These are phyloP conservation scores for Leiothrix lutea DNA, from an alignment of 2,113 vertebrate species.

Conservation along the genomic window DNA sequence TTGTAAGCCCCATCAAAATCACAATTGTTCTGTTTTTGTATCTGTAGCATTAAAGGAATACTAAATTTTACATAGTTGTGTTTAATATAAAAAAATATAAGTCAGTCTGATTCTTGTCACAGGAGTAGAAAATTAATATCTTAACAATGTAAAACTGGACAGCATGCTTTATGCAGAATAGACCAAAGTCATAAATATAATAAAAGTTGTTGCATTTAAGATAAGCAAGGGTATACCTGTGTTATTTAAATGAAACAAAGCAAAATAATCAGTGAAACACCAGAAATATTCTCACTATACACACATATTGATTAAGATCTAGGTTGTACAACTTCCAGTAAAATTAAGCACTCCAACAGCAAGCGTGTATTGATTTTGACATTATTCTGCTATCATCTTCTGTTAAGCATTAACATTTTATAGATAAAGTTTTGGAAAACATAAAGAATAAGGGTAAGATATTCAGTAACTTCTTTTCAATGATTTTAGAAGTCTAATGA, in stretches of 20 bases:
- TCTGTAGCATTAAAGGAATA: slow-evolving; percentile 65
- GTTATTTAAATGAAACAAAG: slow-evolving; percentile 22
- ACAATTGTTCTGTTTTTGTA: slow-evolving; percentile 74
- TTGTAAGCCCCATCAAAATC: slow-evolving; percentile 77
- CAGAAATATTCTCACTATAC: slow-evolving; percentile 46
- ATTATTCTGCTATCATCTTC: slow-evolving; percentile 67
- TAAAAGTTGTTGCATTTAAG: not conserved
- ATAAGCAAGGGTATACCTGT: not conserved
- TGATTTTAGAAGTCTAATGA: slow-evolving; percentile 84
- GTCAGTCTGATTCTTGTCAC: slow-evolving; percentile 35
- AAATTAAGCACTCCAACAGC: slow-evolving; percentile 60
- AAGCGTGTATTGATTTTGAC: slow-evolving; percentile 72
- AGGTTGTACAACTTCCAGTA: slow-evolving; percentile 69
- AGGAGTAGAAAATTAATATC: slow-evolving; percentile 33
- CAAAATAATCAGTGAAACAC: not conserved
- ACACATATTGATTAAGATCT: slow-evolving; percentile 70
- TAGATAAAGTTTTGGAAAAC: slow-evolving; percentile 74
- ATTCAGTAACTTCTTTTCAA: slow-evolving; percentile 79
- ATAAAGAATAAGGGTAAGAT: slow-evolving; percentile 68
- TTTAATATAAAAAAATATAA: slow-evolving; percentile 64
- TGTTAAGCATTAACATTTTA: slow-evolving; percentile 56
- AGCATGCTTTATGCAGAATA: not conserved
- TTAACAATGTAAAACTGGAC: slow-evolving; percentile 31
- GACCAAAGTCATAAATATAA: not conserved
- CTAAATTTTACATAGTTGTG: slow-evolving; percentile 50